A percentile compares a stretch with the other conserved stretches of the same genome.
Evolutionary conservation across 2,113 vertebrate genomes (phyloP).

Genomic region (Zingel zingel): DNA sequence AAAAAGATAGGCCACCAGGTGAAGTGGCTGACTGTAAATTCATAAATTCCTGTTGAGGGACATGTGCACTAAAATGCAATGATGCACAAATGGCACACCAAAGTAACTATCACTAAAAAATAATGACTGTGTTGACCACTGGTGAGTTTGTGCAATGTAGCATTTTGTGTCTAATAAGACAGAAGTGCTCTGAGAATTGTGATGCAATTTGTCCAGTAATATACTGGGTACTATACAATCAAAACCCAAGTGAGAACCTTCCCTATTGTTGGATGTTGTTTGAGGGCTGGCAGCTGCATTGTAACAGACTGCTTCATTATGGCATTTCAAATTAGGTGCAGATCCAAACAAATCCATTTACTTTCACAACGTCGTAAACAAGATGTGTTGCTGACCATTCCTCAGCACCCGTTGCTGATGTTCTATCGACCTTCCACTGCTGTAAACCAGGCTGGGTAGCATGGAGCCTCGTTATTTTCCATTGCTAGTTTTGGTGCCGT

Average conservation of each 20-base stretch:
- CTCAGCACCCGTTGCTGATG: slow-evolving; percentile 64
- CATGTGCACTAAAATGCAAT: slow-evolving; percentile 18
- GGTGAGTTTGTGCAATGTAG: slow-evolving; percentile 6
- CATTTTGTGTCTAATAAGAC: slow-evolving; percentile 59
- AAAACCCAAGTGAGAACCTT: slow-evolving; percentile 54
- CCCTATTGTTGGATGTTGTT: slow-evolving; percentile 50
- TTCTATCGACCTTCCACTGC: slow-evolving; percentile 72
- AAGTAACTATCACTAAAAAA: slow-evolving; percentile 15
- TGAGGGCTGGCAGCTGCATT: slow-evolving; percentile 68
- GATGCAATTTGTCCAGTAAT: slow-evolving; percentile 63
- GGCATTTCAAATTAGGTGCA: slow-evolving; percentile 80
- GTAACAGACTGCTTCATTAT: slow-evolving; percentile 80
- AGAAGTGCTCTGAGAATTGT: slow-evolving; percentile 55
- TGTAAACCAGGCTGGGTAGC: slow-evolving; percentile 53
- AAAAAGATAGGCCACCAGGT: slow-evolving; percentile 11
- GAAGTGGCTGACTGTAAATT: slow-evolving; percentile 6
- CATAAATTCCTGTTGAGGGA: slow-evolving; percentile 3
- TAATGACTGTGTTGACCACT: slow-evolving; percentile 7
- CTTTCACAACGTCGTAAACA: slow-evolving; percentile 79
- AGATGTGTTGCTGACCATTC: slow-evolving; percentile 79
- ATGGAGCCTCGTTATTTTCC: slow-evolving; percentile 36
- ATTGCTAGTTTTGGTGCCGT: slow-evolving; percentile 38
- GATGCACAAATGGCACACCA: background rate
- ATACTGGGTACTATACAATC: slow-evolving; percentile 54
- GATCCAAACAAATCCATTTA: slow-evolving; percentile 81